Conservation (phyloP, 1,140 invertebrate genomes). For the Dendroctonus ponderosae region DNA sequence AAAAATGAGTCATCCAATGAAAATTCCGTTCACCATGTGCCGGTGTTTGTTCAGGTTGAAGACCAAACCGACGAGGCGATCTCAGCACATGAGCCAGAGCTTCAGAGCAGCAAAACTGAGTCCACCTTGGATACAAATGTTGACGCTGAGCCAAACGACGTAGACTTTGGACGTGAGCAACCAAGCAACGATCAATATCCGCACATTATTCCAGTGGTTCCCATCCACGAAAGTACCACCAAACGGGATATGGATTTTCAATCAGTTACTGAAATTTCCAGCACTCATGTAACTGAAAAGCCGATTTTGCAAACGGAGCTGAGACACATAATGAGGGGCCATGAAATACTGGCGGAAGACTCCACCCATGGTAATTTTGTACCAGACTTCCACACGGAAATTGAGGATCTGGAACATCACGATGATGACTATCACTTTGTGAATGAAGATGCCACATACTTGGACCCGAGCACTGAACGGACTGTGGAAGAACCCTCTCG, state of each 20-base stretch:
- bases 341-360: conserved; percentile 42
- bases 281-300: neutral
- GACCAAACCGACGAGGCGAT: no score
- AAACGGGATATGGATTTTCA: neutral
- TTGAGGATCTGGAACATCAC: conserved; percentile 37
- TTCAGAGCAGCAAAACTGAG: no score
- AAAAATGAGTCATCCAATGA: conserved; percentile 33
- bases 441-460: conserved; percentile 26
- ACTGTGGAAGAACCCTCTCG: conserved; percentile 4
- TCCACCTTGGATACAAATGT: no score
- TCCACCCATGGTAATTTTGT: conserved; percentile 34
- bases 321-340: conserved; percentile 39
- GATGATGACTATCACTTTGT: conserved; percentile 24
- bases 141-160: no score
- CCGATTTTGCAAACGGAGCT: conserved; percentile 2
- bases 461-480: conserved; percentile 40
- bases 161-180: neutral
- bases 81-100: no score
- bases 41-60: neutral
- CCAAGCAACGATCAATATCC: neutral
- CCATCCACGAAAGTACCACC: no score
- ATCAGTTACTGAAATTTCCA: neutral
- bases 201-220: conserved; percentile 14
- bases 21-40: conserved; percentile 12
- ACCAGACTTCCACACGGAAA: conserved; percentile 38